Conservation (phyloP, 2,888 invertebrate species). For the Mechanitis messenoides region DNA sequence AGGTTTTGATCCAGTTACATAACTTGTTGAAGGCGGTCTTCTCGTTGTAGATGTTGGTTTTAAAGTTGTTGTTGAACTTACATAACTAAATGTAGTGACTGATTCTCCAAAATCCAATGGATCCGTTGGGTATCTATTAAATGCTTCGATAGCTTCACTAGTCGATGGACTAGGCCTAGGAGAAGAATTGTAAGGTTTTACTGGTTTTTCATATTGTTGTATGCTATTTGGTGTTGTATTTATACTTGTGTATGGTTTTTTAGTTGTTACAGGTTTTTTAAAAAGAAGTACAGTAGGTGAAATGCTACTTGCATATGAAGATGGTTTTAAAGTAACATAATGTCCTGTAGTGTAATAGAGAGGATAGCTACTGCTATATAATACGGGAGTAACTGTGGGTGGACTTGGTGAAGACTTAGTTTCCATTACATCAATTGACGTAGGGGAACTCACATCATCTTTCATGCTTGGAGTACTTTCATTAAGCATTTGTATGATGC, state of each 20-base stretch:
- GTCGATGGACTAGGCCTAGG: conserved; percentile 62
- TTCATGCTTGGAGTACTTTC: conserved; percentile 62
- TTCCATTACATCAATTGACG: conserved; percentile 48
- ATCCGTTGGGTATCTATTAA: conserved; percentile 65
- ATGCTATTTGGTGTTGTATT: conserved; percentile 56
- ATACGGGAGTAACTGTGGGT: conserved; percentile 45
- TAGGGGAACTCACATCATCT: conserved; percentile 54
- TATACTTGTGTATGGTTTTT: conserved; percentile 41
- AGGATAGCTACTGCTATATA: conserved; percentile 54
- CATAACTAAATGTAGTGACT: conserved; percentile 61
- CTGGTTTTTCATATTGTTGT: conserved; percentile 46
- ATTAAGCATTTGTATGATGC: conserved; percentile 81
- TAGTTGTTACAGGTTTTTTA: conserved; percentile 29
- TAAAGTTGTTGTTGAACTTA: conserved; percentile 55
- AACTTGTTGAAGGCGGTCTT: conserved; percentile 65
- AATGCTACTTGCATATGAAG: conserved; percentile 34
- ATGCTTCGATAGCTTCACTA: conserved; percentile 67
- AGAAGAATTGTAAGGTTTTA: conserved; percentile 51
- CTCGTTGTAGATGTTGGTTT: conserved; percentile 53
- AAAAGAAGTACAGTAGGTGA: conserved; percentile 32
- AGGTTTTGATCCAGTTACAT: conserved; percentile 67
- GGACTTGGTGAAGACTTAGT: conserved; percentile 63
- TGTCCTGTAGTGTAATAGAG: conserved; percentile 58
- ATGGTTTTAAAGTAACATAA: conserved; percentile 64
- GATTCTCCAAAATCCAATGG: conserved; percentile 60